Evolutionary conservation across 2,888 invertebrate species (phyloP).

Genomic region (Melieria picta): DNA sequence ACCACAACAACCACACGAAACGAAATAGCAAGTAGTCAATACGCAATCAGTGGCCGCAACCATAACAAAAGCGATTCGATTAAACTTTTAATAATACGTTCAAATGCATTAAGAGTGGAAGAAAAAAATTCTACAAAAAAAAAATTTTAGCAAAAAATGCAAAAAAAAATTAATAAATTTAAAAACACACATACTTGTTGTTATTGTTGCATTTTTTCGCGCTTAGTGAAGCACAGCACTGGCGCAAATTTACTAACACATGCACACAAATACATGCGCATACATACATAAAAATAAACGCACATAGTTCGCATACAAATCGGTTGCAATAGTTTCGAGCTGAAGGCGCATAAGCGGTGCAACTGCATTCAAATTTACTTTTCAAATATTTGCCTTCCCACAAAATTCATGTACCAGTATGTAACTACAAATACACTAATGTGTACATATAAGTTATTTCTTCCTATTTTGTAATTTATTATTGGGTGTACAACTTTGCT

Average conservation of each 20-base stretch:
- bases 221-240: conserved; percentile 42
- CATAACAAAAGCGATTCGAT: conserved; percentile 44
- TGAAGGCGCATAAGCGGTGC: no score
- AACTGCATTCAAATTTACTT: no score
- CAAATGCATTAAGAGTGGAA: conserved; percentile 31
- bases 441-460: no score
- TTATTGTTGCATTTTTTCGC: conserved; percentile 41
- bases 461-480: no score
- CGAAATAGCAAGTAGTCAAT: no score
- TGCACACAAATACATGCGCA: not conserved
- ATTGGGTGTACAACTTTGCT: no score
- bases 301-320: not conserved
- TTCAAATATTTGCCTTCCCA: no score
- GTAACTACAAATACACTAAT: no score
- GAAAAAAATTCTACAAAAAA: not conserved
- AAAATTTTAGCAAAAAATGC: not conserved
- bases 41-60: conserved; percentile 13
- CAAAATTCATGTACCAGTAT: no score
- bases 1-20: conserved; percentile 13
- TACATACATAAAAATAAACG: not conserved
- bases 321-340: no score
- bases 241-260: not conserved
- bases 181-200: no score
- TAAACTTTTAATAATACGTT: conserved; percentile 47
- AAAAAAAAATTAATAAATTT: conserved; percentile 29